Evolutionary conservation across 2,797 vertebrate species (phyloP).

Genomic region (Telmatherina bonti): DNA sequence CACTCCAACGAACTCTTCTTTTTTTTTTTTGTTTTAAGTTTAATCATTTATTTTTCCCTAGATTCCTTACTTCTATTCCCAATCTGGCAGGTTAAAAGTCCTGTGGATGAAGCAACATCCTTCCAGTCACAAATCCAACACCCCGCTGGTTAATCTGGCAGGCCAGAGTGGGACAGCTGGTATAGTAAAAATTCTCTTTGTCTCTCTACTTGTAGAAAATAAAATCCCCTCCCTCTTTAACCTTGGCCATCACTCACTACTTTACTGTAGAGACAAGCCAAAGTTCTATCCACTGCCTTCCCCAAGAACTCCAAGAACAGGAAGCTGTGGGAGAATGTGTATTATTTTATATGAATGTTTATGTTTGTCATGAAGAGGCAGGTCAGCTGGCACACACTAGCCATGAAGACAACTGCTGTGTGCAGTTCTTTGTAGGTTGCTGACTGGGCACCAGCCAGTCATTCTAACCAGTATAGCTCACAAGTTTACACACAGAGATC

Average conservation of each 20-base stretch:
- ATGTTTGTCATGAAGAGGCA: conserved; percentile 19
- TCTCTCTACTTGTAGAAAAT: conserved; percentile 57
- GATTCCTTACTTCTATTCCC: neutral
- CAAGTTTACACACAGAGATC: conserved; percentile 19
- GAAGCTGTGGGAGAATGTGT: conserved; percentile 26
- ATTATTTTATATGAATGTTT: neutral
- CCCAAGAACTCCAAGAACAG: conserved; percentile 45
- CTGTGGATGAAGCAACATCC: conserved; percentile 64
- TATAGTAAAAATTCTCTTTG: conserved; percentile 67
- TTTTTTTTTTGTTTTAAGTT: conserved; percentile 30
- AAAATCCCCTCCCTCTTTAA: conserved; percentile 57
- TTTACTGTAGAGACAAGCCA: conserved; percentile 42
- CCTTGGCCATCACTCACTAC: conserved; percentile 2
- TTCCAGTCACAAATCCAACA: conserved; percentile 73
- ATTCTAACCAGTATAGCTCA: conserved; percentile 45
- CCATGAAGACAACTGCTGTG: conserved; percentile 49
- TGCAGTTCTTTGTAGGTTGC: conserved; percentile 51
- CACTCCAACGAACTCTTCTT: conserved; percentile 33
- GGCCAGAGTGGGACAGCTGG: conserved; percentile 79
- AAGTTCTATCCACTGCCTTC: conserved; percentile 43
- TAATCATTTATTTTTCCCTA: conserved; percentile 16
- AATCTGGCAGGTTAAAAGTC: conserved; percentile 78
- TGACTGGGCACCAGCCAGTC: conserved; percentile 61
- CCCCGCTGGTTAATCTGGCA: conserved; percentile 83
- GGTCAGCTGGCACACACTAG: conserved; percentile 44